Evolutionary conservation across 2,797 vertebrate genomes (phyloP).

Genomic region (Leucoraja ocellata): DNA sequence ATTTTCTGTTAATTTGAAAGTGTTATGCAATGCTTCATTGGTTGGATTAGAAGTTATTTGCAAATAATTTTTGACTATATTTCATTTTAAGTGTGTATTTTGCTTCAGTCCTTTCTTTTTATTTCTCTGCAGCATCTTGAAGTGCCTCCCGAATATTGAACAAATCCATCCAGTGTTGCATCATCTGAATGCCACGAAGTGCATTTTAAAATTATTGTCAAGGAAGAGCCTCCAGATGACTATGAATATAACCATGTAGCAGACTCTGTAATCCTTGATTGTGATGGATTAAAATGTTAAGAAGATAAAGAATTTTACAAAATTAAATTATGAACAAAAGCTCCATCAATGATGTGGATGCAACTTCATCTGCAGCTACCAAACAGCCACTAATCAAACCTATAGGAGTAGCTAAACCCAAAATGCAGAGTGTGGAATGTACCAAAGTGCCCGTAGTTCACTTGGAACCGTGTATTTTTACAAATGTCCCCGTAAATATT

Average conservation of each 20-base stretch:
- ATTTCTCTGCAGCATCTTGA: too few species aligned
- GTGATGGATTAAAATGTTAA: too few species aligned
- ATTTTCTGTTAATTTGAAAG: not conserved
- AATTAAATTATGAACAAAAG: too few species aligned
- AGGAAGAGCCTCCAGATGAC: too few species aligned
- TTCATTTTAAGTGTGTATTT: not conserved
- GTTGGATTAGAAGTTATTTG: not conserved
- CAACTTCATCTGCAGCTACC: not conserved
- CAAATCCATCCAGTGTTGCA: too few species aligned
- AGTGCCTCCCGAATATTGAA: too few species aligned
- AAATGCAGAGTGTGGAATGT: conserved; percentile 58
- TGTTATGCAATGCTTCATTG: not conserved
- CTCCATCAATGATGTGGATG: conserved; percentile 5
- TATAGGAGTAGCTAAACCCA: conserved; percentile 57
- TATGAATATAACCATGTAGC: too few species aligned
- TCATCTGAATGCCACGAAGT: too few species aligned
- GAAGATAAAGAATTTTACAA: too few species aligned
- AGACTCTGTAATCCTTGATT: too few species aligned
- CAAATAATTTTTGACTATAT: not conserved
- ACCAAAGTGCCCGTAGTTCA: conserved; percentile 61
- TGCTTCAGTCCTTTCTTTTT: not conserved
- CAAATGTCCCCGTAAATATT: conserved; percentile 58
- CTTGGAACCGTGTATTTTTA: conserved; percentile 55
- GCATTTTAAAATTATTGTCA: too few species aligned
- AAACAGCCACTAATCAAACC: conserved; percentile 53